phyloP scores from a whole-genome alignment of 2,888 invertebrate genomes.

The Tachina lurida region DNA sequence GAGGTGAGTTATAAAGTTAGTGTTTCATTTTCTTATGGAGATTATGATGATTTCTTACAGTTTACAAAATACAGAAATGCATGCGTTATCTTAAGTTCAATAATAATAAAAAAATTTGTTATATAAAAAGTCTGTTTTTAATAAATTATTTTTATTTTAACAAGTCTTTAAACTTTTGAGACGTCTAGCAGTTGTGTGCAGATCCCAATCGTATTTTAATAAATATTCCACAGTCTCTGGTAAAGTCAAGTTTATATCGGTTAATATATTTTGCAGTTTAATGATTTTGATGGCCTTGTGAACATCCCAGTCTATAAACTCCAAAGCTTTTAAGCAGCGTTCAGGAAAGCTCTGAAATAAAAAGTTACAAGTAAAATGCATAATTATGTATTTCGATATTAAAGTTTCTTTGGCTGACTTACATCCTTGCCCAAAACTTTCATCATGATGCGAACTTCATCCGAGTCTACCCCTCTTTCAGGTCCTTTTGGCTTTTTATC shows the following conservation, averaged over 20 bases:
- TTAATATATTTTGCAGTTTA: constrained; percentile 81
- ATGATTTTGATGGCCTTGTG: constrained; percentile 91
- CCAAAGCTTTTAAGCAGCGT: constrained; percentile 91
- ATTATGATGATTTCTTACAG: constrained; percentile 26
- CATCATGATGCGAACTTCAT: constrained; percentile 95
- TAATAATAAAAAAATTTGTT: constrained; percentile 23
- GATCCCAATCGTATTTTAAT: constrained; percentile 82
- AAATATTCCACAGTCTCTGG: constrained; percentile 80
- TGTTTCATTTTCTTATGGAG: constrained; percentile 13
- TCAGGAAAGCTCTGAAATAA: constrained; percentile 86
- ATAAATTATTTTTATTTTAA: constrained; percentile 14
- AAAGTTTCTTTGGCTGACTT: constrained; percentile 76
- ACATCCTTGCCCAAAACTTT: constrained; percentile 92
- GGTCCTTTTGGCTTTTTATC: constrained; percentile 92
- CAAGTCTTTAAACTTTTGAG: constrained; percentile 75
- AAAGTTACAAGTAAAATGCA: constrained; percentile 1
- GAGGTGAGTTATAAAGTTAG: constrained; percentile 28
- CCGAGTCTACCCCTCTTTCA: constrained; percentile 93
- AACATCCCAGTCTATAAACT: constrained; percentile 94
- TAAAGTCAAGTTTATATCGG: constrained; percentile 77
- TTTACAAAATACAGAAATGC: constrained; percentile 56
- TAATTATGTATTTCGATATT: neutral
- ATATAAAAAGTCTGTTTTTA: constrained; percentile 9
- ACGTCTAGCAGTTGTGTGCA: constrained; percentile 81
- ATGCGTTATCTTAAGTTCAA: constrained; percentile 44